These are phyloP conservation scores for Neopelma chrysocephalum DNA, from an alignment of 2,797 vertebrate species.

Conservation along the genomic window DNA sequence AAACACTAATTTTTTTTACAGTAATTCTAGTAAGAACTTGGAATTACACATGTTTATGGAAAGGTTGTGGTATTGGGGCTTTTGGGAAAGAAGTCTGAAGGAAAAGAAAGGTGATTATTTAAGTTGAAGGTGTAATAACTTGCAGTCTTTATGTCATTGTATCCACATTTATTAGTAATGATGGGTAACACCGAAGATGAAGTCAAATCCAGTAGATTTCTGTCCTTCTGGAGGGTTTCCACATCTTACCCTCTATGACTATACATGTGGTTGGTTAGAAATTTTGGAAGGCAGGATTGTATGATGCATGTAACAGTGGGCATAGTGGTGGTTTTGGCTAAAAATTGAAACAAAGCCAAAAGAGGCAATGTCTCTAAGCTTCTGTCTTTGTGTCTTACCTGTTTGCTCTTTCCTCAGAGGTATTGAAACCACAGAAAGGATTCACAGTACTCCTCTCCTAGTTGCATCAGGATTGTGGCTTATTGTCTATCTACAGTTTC, in stretches of 20 bases:
- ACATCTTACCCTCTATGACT: background rate
- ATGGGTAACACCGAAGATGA: background rate
- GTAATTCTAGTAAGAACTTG: background rate
- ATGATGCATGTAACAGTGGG: rapidly evolving
- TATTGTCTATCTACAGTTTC: background rate
- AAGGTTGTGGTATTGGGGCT: background rate
- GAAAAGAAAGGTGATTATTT: background rate
- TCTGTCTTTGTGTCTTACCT: background rate
- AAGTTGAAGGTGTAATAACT: background rate
- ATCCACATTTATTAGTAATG: background rate
- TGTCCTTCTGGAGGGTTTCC: background rate
- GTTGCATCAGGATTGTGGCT: background rate
- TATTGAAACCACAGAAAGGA: background rate
- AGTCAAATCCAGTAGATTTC: background rate
- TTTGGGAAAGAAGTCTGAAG: background rate
- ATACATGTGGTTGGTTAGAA: background rate
- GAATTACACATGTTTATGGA: background rate
- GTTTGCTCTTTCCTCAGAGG: background rate
- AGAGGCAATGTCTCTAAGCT: background rate
- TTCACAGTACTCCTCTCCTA: background rate
- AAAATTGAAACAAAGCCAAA: background rate
- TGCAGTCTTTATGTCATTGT: background rate
- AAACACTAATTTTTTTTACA: background rate
- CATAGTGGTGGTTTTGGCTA: background rate
- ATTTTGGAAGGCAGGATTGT: background rate